phyloP scores from a whole-genome alignment of 2,888 invertebrate species.

The Drosophila monieri region DNA sequence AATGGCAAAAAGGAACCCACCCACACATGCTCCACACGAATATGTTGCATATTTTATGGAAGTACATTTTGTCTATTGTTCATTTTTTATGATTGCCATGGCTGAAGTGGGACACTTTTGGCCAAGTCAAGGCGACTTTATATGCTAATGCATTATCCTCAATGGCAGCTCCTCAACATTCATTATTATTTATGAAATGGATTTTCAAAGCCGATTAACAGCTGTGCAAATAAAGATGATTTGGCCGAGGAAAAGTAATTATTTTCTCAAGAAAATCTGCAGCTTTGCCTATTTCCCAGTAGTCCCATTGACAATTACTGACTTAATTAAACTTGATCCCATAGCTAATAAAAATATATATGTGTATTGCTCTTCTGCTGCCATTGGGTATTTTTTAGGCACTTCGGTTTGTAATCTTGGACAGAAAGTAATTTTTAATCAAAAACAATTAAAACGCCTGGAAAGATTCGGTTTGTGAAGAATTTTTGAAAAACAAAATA shows the following conservation, averaged over 20 bases:
- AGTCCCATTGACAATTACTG: conserved; percentile 37
- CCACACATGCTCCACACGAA: conserved; percentile 11
- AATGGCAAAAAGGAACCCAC: conserved; percentile 21
- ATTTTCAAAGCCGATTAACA: conserved; percentile 15
- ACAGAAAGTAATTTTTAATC: conserved; percentile 23
- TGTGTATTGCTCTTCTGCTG: conserved; percentile 1
- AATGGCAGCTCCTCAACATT: conserved; percentile 1
- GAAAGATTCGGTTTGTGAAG: background rate
- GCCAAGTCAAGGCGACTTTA: background rate
- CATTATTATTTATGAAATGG: conserved; percentile 24
- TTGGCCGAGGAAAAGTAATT: conserved; percentile 17
- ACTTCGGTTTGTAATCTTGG: conserved; percentile 2
- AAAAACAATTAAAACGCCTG: conserved; percentile 48
- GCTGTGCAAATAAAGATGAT: conserved; percentile 4
- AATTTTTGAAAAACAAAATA: background rate
- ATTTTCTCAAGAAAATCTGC: conserved; percentile 11
- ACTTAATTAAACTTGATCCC: conserved; percentile 65
- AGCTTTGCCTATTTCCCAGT: conserved; percentile 30
- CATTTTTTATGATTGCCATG: conserved; percentile 26
- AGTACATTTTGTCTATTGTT: conserved; percentile 41
- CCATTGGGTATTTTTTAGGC: background rate
- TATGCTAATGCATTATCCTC: conserved; percentile 20
- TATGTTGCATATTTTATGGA: conserved; percentile 12
- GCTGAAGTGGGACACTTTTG: conserved; percentile 3
- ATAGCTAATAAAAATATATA: conserved; percentile 55